Evolutionary conservation across 2,888 invertebrate genomes (phyloP).

Genomic region (Scaptomyza cyrtandrae): DNA sequence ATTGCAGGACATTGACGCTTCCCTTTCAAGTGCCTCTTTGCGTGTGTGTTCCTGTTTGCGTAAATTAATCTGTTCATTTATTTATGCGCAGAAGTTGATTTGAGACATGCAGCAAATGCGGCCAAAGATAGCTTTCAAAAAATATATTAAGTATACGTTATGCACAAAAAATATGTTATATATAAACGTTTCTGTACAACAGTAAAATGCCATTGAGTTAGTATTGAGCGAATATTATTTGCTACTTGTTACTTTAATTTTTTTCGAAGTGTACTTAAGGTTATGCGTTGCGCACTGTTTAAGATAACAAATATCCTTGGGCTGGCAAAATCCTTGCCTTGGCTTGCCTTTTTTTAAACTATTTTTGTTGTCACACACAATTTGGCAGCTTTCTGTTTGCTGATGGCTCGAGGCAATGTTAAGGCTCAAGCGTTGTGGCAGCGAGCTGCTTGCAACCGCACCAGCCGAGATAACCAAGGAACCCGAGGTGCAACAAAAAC

Average conservation of each 20-base stretch:
- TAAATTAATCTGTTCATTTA: conserved; percentile 70
- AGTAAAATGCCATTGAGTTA: too few species aligned
- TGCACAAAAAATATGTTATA: neutral
- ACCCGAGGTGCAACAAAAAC: conserved; percentile 12
- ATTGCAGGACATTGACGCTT: conserved; percentile 33
- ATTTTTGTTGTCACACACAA: conserved; percentile 2
- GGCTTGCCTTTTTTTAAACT: neutral
- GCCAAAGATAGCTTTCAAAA: conserved; percentile 7
- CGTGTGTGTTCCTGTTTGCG: conserved; percentile 33
- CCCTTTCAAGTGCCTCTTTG: conserved; percentile 20
- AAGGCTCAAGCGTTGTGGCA: conserved; percentile 20
- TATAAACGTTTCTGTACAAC: too few species aligned
- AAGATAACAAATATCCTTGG: neutral
- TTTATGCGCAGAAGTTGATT: conserved; percentile 46
- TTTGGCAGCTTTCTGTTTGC: conserved; percentile 4
- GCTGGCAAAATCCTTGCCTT: neutral
- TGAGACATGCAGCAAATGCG: neutral
- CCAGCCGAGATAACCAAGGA: conserved; percentile 24
- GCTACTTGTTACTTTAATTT: neutral
- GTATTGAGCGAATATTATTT: neutral
- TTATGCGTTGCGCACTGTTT: neutral
- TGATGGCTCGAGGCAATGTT: conserved; percentile 11
- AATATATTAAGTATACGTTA: neutral
- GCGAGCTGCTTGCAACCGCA: conserved; percentile 31
- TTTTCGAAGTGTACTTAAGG: neutral